Percentiles rank a stretch among this genome's conserved stretches.
phyloP scores from a whole-genome alignment of 2,797 vertebrate species.

The Hippoglossus hippoglossus region DNA sequence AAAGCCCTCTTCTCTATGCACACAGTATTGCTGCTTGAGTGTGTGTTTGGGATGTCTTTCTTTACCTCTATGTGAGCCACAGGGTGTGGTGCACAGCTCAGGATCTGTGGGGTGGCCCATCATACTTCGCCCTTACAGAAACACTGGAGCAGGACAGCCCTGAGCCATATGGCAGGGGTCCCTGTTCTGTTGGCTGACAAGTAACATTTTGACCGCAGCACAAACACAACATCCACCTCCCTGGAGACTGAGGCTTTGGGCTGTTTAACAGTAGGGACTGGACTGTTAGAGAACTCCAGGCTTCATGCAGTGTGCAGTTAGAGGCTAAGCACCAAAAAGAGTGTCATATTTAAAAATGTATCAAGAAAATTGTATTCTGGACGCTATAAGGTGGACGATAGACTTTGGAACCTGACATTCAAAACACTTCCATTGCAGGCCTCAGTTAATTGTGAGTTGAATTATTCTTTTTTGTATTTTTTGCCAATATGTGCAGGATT shows the following conservation, averaged over 20 bases:
- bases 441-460: background rate
- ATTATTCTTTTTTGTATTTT: background rate
- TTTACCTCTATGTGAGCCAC: conserved; percentile 21
- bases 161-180: conserved; percentile 51
- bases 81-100: conserved; percentile 39
- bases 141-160: conserved; percentile 37
- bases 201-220: conserved; percentile 35
- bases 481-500: background rate
- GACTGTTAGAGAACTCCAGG: conserved; percentile 5
- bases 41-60: conserved; percentile 12
- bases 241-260: conserved; percentile 31
- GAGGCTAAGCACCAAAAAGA: conserved; percentile 1
- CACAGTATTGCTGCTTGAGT: background rate
- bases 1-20: conserved; percentile 1
- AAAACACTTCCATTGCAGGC: conserved; percentile 4
- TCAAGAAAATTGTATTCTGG: background rate
- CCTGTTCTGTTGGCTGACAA: conserved; percentile 43
- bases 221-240: conserved; percentile 26
- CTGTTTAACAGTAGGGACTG: conserved; percentile 4
- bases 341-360: conserved; percentile 14
- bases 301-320: conserved; percentile 8
- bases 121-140: conserved; percentile 42
- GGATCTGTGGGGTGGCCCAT: conserved; percentile 30
- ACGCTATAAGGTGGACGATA: background rate
- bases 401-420: background rate